Conservation (phyloP, 2,797 vertebrate species). For the Pampus argenteus region DNA sequence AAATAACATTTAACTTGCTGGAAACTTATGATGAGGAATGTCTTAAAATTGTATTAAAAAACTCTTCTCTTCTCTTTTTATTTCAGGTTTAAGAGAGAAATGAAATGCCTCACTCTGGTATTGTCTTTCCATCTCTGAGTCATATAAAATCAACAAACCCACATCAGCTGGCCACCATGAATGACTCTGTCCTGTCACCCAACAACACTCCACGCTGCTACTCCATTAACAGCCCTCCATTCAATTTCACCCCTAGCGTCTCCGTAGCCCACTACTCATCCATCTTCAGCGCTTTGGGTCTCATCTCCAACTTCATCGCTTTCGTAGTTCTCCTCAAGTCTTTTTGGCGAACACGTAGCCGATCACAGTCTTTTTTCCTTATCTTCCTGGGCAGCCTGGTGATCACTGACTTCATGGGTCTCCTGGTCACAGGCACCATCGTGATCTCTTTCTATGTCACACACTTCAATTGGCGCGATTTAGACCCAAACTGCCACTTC, state of each 20-base stretch:
- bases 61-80: constrained; percentile 9
- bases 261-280: constrained; percentile 87
- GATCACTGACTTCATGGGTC: constrained; percentile 93
- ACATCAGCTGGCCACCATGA: constrained; percentile 66
- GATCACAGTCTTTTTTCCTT: constrained; percentile 90
- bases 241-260: constrained; percentile 52
- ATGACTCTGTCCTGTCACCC: constrained; percentile 15
- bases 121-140: constrained; percentile 26
- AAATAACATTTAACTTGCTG: too few species aligned
- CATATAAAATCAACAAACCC: constrained; percentile 11
- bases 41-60: background rate
- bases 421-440: constrained; percentile 89
- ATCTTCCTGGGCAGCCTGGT: constrained; percentile 93
- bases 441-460: constrained; percentile 88
- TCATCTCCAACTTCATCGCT: constrained; percentile 93
- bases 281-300: constrained; percentile 85
- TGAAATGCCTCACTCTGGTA: constrained; percentile 8
- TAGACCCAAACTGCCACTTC: constrained; percentile 90
- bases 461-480: constrained; percentile 84
- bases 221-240: constrained; percentile 75
- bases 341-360: constrained; percentile 77
- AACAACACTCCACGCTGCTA: constrained; percentile 78
- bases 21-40: background rate
- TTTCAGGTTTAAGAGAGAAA: constrained; percentile 49
- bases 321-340: constrained; percentile 88